Conservation (phyloP, 2,113 vertebrate genomes). For the Zingel zingel region DNA sequence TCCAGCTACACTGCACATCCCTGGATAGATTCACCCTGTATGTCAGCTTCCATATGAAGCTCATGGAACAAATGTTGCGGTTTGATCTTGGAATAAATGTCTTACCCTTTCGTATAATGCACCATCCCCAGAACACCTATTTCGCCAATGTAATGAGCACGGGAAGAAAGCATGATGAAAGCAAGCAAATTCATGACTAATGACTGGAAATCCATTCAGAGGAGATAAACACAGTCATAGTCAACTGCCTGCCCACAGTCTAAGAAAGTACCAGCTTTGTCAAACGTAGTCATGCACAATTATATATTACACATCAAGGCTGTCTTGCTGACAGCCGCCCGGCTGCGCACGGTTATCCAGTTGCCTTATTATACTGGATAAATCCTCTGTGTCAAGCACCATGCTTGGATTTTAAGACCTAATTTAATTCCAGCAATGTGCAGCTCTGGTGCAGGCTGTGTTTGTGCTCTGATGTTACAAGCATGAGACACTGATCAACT, state of each 20-base stretch:
- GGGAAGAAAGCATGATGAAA: slow-evolving; percentile 56
- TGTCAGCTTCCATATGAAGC: slow-evolving; percentile 13
- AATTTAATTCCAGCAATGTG: slow-evolving; percentile 75
- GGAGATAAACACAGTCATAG: slow-evolving; percentile 50
- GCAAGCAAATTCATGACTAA: slow-evolving; percentile 75
- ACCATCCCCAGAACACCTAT: slow-evolving; percentile 28
- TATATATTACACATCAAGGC: slow-evolving; percentile 75
- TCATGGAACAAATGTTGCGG: slow-evolving; percentile 19
- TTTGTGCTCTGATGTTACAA: slow-evolving; percentile 30
- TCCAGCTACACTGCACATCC: not conserved
- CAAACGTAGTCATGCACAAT: slow-evolving; percentile 64
- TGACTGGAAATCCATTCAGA: slow-evolving; percentile 68
- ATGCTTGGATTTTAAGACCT: slow-evolving; percentile 77
- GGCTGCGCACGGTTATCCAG: slow-evolving; percentile 64
- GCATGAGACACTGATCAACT: slow-evolving; percentile 30
- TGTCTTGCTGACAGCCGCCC: slow-evolving; percentile 72
- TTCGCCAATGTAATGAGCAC: slow-evolving; percentile 63
- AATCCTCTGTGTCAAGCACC: slow-evolving; percentile 71
- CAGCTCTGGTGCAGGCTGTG: slow-evolving; percentile 46
- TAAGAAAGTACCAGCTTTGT: slow-evolving; percentile 73
- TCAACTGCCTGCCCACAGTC: slow-evolving; percentile 52
- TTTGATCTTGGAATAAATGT: slow-evolving; percentile 37
- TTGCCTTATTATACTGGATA: slow-evolving; percentile 73
- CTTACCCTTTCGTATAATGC: slow-evolving; percentile 26
- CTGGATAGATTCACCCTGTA: slow-evolving; percentile 21